phyloP scores from a whole-genome alignment of 2,113 vertebrate genomes.

The Emydocephalus ijimae region DNA sequence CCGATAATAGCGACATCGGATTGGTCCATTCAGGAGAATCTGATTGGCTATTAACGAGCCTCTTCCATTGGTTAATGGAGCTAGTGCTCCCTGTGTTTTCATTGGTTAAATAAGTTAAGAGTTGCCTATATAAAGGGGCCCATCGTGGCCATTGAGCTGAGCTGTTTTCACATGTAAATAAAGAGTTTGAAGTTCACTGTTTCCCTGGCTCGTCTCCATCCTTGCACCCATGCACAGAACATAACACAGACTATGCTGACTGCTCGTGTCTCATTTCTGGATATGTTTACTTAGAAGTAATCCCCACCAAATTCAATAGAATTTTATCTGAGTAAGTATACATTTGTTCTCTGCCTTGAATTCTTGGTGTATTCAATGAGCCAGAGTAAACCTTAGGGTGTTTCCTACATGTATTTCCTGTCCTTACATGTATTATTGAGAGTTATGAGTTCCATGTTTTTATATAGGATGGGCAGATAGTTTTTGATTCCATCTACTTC shows the following conservation, averaged over 20 bases:
- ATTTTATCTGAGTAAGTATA: not conserved
- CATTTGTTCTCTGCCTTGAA: not conserved
- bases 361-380: not conserved
- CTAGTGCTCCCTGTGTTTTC: no score
- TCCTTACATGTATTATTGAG: fast-evolving
- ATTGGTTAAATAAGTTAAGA: no score
- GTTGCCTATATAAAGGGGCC: no score
- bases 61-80: no score
- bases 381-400: not conserved
- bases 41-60: no score
- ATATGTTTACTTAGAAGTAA: not conserved
- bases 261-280: not conserved
- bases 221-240: no score
- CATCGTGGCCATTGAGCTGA: no score
- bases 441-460: conserved; percentile 26
- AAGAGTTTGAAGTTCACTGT: no score
- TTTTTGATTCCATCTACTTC: conserved; percentile 9
- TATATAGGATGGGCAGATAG: conserved; percentile 17
- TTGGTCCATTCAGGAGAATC: no score
- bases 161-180: no score
- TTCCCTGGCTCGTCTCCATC: no score
- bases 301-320: not conserved
- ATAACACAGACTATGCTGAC: not conserved
- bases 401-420: not conserved
- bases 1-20: no score